Conservation (phyloP, 2,888 invertebrate species). For the Strigamia crassipes region DNA sequence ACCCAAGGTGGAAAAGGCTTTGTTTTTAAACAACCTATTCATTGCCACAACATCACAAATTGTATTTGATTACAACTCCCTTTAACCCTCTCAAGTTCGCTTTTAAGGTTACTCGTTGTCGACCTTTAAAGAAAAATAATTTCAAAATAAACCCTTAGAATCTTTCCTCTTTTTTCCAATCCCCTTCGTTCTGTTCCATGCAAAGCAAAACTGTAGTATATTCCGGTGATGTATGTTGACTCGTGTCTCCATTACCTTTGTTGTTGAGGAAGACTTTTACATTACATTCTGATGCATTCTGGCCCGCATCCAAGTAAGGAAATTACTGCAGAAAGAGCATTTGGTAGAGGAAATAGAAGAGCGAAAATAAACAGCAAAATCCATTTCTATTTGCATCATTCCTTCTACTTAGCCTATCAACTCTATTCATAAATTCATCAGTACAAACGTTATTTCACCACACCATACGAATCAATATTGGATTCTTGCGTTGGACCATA, state of each 20-base stretch:
- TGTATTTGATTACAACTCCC: neutral
- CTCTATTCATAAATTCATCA: constrained; percentile 40
- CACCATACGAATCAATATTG: neutral
- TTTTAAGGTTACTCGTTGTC: neutral
- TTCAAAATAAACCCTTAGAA: neutral
- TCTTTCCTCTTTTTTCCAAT: neutral
- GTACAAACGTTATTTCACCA: neutral
- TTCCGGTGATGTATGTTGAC: constrained; percentile 22
- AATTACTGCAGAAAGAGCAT: neutral
- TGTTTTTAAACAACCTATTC: no score
- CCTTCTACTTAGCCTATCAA: constrained; percentile 38
- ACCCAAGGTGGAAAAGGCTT: no score
- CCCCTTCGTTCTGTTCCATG: constrained; percentile 1
- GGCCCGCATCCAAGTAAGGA: constrained; percentile 31
- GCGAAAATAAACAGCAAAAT: constrained; percentile 32
- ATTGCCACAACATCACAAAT: neutral
- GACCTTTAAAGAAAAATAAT: neutral
- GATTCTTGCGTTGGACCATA: neutral
- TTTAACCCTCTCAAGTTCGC: neutral
- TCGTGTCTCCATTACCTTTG: constrained; percentile 36
- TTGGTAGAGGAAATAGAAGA: constrained; percentile 18
- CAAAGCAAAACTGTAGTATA: constrained; percentile 36
- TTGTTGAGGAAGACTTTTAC: constrained; percentile 24
- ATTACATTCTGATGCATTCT: constrained; percentile 38
- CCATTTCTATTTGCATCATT: constrained; percentile 40